Conservation (phyloP, 1,140 invertebrate genomes). For the Leptinotarsa undecemlineata region DNA sequence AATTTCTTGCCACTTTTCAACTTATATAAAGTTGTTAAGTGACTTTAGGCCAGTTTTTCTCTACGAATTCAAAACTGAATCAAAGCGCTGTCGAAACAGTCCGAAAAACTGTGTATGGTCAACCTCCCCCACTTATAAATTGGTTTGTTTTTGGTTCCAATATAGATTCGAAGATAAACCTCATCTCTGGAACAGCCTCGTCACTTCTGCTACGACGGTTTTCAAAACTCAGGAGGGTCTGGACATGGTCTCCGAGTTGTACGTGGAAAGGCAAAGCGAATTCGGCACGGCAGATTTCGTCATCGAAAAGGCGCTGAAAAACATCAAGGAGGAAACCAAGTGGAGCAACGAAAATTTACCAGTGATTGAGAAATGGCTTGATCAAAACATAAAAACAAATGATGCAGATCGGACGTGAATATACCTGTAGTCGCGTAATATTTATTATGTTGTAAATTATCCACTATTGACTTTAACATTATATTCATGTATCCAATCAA, state of each 20-base stretch:
- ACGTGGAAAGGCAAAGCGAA: slow-evolving; percentile 62
- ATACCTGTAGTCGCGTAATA: background rate
- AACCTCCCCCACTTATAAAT: background rate
- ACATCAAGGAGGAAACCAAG: slow-evolving; percentile 68
- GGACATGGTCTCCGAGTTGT: slow-evolving; percentile 67
- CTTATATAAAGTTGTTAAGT: no score
- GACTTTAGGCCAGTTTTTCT: no score
- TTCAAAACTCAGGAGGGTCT: slow-evolving; percentile 73
- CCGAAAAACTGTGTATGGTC: background rate
- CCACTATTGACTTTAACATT: background rate
- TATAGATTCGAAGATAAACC: slow-evolving; percentile 67
- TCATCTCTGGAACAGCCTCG: slow-evolving; percentile 72
- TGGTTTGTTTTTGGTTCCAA: background rate
- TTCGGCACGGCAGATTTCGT: slow-evolving; percentile 70
- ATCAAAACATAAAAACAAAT: slow-evolving; percentile 57
- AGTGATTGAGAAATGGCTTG: slow-evolving; percentile 70
- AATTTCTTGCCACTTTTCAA: no score
- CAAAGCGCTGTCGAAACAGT: no score
- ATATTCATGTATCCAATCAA: no score
- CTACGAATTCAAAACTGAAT: no score
- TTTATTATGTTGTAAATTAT: slow-evolving; percentile 2
- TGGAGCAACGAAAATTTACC: slow-evolving; percentile 73
- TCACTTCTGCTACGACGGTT: slow-evolving; percentile 69
- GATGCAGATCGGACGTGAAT: slow-evolving; percentile 21
- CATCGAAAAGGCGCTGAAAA: slow-evolving; percentile 67